Conservation (phyloP, 2,113 vertebrate genomes). For the Eurystomus gularis region DNA sequence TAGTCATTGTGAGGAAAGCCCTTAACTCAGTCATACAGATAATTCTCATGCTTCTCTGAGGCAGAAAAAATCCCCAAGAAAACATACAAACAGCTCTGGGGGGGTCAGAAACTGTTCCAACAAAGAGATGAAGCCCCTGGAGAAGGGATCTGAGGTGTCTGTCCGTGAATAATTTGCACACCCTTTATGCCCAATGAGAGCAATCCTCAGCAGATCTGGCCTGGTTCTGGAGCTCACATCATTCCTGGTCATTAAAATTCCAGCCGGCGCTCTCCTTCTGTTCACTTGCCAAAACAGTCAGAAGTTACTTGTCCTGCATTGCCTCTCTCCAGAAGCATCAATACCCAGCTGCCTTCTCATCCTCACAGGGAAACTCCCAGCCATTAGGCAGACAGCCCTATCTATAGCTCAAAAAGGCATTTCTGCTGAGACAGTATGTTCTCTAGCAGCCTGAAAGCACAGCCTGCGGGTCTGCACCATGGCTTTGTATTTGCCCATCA, state of each 20-base stretch:
- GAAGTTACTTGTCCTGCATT: neutral
- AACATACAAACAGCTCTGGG: neutral
- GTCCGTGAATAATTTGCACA: neutral
- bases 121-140: neutral
- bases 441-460: neutral
- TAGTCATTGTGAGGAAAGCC: neutral
- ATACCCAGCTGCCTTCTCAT: neutral
- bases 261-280: neutral
- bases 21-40: neutral
- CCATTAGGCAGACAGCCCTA: neutral
- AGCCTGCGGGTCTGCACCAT: accelerated
- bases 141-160: neutral
- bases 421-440: neutral
- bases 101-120: neutral
- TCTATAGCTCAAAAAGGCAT: neutral
- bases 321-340: neutral
- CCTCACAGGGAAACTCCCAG: neutral
- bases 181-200: neutral
- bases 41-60: neutral
- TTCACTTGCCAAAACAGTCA: neutral
- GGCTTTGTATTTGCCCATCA: neutral
- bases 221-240: neutral
- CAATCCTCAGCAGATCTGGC: neutral
- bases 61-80: neutral
- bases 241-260: neutral